Evolutionary conservation across 2,113 vertebrate species (phyloP), one percentile per base, ranked within the genome.

Genomic region (Delphinus delphis): DNA sequence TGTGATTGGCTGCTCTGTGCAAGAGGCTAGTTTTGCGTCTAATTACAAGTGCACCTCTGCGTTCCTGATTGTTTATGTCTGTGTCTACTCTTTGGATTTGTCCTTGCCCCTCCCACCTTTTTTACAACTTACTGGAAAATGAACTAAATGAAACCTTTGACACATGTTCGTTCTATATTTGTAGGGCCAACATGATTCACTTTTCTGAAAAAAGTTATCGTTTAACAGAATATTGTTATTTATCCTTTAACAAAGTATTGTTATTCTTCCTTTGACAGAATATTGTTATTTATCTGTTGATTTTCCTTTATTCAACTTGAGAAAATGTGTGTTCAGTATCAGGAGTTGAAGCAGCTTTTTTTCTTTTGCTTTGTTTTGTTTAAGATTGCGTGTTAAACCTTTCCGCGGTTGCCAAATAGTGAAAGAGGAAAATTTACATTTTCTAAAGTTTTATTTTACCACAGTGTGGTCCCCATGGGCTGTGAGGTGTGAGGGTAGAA

Each of bases 331-430:
- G 18, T 65, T 60, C 55, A 67, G 12, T 38, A 6, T 62, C 28
- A 44, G 63, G n/a, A 65, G 73, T 63, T 73, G 67, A 81, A 80
- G 63, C 71, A 12, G 8, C 25, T 20, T 63, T 41, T 50, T 71
- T 73, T 73, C 38, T 84, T 65, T 68, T 50, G 68, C 38, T 82
- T 73, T 73, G 60, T 65, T 65, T n/a, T 83, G 82, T 82, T 53
- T 68, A 26, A 50, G 62, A 71, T 47, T 38, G 17, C 25, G 17
- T 67, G 25, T 67, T 74, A 74, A 74, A 47, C 36, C 23, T 76
- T 84, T 58, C n/a, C 44, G 18, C 50, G 13, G 38, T 21, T 38
- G 44, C 25, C 50, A 82, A 73, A 63, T 63, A 63, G 4, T 3
- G 4, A 88, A 50, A 47, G 67, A 33, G 10, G n/a, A 53, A 44